Conservation (phyloP, 2,797 vertebrate genomes). For the Anabas testudineus region DNA sequence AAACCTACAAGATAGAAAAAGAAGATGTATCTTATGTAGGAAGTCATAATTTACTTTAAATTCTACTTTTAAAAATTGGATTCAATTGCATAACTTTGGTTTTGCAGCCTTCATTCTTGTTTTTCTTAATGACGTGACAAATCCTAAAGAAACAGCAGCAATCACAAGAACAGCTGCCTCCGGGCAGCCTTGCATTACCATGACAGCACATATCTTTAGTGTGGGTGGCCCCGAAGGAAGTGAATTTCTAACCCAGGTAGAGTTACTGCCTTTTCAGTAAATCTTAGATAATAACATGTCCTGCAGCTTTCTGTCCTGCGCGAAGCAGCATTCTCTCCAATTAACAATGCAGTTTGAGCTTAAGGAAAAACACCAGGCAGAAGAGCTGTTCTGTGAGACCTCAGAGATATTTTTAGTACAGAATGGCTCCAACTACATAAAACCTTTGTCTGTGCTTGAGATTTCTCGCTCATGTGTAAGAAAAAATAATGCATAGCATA, state of each 20-base stretch:
- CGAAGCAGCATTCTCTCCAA: not conserved
- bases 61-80: conserved; percentile 3
- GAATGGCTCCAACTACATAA: not conserved
- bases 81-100: not conserved
- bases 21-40: no score
- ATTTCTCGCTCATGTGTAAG: not conserved
- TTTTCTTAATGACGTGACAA: not conserved
- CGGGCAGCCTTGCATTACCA: conserved; percentile 19
- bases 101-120: not conserved
- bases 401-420: no score
- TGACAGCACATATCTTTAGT: conserved; percentile 30
- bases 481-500: not conserved
- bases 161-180: conserved; percentile 27
- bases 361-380: no score
- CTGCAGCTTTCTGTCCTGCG: not conserved
- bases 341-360: not conserved
- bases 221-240: conserved; percentile 29
- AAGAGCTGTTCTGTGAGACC: no score
- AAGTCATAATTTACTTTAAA: not conserved
- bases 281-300: not conserved
- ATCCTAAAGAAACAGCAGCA: conserved; percentile 14
- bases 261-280: conserved; percentile 9
- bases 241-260: conserved; percentile 21
- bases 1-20: no score
- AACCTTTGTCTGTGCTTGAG: not conserved